phyloP scores from a whole-genome alignment of 1,140 invertebrate species.

The Brachionus asplanchnoidis region DNA sequence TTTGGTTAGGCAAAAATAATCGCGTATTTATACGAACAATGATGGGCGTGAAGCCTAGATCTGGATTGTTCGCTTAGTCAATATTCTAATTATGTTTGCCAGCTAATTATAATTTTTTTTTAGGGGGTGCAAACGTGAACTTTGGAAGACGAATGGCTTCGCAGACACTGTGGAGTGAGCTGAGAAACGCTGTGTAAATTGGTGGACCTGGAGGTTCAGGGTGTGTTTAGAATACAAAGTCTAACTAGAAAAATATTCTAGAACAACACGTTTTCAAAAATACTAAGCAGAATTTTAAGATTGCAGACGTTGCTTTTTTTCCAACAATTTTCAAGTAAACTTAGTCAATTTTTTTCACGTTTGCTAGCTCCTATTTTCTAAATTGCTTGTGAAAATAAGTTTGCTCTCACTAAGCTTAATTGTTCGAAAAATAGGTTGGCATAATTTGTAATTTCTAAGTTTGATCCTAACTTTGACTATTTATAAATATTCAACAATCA shows the following conservation, averaged over 20 bases:
- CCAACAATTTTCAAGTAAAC: not conserved
- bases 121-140: not conserved
- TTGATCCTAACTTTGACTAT: not conserved
- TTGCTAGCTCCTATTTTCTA: not conserved
- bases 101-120: conserved; percentile 6
- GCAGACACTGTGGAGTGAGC: not conserved
- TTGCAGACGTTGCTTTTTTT: not conserved
- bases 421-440: not conserved
- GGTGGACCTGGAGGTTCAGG: not conserved
- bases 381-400: not conserved
- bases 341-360: not conserved
- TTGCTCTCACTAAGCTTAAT: not conserved
- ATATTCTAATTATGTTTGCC: not conserved
- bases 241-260: not conserved
- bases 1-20: not conserved
- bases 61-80: not conserved
- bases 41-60: not conserved
- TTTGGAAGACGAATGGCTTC: not conserved
- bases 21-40: not conserved
- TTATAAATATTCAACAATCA: not conserved
- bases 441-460: not conserved
- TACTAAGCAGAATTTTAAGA: not conserved
- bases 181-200: not conserved
- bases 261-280: not conserved
- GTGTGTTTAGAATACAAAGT: not conserved